Evolutionary conservation across 1,140 invertebrate genomes (phyloP), one percentile per base, ranked within the genome.

Genomic region (Vollenhovia emeryi): DNA sequence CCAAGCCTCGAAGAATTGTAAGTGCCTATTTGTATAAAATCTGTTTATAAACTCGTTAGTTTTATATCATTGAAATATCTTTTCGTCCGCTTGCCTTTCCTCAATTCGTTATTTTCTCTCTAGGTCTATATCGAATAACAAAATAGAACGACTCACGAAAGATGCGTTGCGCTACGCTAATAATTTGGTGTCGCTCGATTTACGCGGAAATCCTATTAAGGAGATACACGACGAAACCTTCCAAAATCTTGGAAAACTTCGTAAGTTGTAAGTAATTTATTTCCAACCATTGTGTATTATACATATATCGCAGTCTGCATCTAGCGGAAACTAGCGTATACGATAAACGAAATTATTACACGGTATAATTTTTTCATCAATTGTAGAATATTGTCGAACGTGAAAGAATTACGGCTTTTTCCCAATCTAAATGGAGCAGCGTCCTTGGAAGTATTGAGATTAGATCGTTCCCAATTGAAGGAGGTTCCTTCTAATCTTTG

Each of bases 381-480:
- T 86, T 84, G n/a, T 91, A 99, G 98, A 68, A 97, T 98, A 71
- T 92, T 99, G 43, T 98, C 98, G 13, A 98, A 99, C 93, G 96
- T 97, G n/a, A 96, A 96, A 75, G 96, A 97, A 76, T 95, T 99
- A 90, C 96, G 96, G 66, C 95, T 96, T 62, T 98, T 99, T 95
- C 98, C 98, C 1, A 96, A 97, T 93, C 95, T 99, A 60, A 97
- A 97, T 90, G 98, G 97, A 33, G 97, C 97, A 0, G 92, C 92
- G 76, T 96, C 97, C 0, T 95, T 99, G 91, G 97, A 98, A 92
- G 96, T 97, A 62, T 95, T 99, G 66, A 96, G 97, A 86, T 94
- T 98, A 66, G 98, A 99, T 95, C 96, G 98, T 79, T 97, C 98
- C 0, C 96, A 96, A 55, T 95, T 99, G 24, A 93, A 94, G 15